Evolutionary conservation across 2,888 invertebrate species (phyloP).

Genomic region (Drosophila hamatofila): DNA sequence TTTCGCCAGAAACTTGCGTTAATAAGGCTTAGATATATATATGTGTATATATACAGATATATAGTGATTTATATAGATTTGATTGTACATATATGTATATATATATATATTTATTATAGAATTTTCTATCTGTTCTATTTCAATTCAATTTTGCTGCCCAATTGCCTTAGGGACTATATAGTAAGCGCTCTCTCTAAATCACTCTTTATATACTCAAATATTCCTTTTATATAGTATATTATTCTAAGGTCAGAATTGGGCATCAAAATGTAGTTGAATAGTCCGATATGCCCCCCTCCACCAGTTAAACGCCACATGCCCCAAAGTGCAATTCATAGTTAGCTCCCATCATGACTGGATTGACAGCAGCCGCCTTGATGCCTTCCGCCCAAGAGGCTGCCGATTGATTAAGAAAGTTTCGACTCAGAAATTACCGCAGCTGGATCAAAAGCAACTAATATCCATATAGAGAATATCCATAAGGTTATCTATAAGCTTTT

Average conservation of each 20-base stretch:
- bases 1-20: neutral
- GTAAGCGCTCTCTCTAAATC: no score
- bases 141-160: no score
- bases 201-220: no score
- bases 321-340: conserved; percentile 43
- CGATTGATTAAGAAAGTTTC: neutral
- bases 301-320: conserved; percentile 47
- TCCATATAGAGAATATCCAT: neutral
- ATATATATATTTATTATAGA: no score
- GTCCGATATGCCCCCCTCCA: neutral
- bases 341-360: conserved; percentile 9
- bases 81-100: no score
- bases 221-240: no score
- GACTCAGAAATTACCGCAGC: neutral
- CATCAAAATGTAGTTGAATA: no score
- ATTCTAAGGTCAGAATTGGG: no score
- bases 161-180: no score
- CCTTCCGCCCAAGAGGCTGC: neutral
- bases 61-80: no score
- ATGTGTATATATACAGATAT: no score
- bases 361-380: conserved; percentile 1
- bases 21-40: neutral
- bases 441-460: neutral
- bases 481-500: neutral
- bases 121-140: no score